These are phyloP conservation scores for Botrylloides violaceus DNA, from an alignment of 23 tunicate genomes.

Conservation along the genomic window DNA sequence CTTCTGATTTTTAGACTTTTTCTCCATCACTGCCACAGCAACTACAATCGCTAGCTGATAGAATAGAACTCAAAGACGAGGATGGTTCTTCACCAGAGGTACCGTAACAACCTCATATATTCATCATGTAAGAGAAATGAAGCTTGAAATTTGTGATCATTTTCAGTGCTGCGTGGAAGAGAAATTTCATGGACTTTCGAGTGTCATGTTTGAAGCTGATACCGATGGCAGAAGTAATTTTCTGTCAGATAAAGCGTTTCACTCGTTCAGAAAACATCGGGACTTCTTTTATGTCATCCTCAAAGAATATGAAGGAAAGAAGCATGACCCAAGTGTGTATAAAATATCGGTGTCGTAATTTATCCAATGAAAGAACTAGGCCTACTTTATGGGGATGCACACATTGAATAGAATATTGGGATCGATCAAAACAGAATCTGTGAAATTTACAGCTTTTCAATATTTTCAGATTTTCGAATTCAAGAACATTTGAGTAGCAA, in stretches of 20 bases:
- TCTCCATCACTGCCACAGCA: background rate
- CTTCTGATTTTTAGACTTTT: background rate
- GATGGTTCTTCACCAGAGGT: background rate
- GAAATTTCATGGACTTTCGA: constrained; percentile 2
- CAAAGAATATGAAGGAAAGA: constrained; percentile 31
- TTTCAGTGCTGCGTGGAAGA: background rate
- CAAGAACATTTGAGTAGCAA: background rate
- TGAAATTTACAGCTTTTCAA: background rate
- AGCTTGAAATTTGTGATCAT: background rate
- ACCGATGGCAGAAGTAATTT: constrained; percentile 60
- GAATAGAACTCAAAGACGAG: background rate
- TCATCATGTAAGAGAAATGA: background rate
- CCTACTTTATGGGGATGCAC: too few species aligned
- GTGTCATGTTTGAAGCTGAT: constrained; percentile 56
- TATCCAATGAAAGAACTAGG: too few species aligned
- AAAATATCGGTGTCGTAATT: too few species aligned
- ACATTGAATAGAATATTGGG: too few species aligned
- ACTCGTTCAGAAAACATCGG: constrained; percentile 63
- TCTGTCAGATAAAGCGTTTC: constrained; percentile 44
- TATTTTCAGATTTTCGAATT: background rate
- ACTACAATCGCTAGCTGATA: background rate
- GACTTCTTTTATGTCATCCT: constrained; percentile 50
- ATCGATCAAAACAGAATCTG: too few species aligned
- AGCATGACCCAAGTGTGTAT: constrained; percentile 6
- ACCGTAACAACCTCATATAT: too few species aligned